Percentiles rank a stretch among this genome's conserved stretches.
phyloP scores from a whole-genome alignment of 2,797 vertebrate genomes.

The Trichosurus vulpecula region DNA sequence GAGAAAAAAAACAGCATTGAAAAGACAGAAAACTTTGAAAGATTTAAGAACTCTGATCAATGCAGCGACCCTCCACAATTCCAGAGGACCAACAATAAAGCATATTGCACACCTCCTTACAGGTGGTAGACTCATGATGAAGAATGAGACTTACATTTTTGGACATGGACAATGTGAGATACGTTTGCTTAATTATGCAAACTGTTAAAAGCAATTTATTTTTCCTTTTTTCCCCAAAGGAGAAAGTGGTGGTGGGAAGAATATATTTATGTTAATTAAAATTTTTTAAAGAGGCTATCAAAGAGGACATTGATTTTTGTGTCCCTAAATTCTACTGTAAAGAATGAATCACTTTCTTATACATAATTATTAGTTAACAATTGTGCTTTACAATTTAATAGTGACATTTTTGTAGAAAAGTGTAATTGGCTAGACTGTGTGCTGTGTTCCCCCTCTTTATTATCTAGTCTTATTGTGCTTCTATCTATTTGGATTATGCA shows the following conservation, averaged over 20 bases:
- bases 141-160: neutral
- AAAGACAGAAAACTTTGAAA: neutral
- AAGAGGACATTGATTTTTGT: neutral
- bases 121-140: neutral
- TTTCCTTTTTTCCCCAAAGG: neutral
- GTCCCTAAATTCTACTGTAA: neutral
- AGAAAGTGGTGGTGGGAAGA: neutral
- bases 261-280: neutral
- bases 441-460: neutral
- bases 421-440: neutral
- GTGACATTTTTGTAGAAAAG: neutral
- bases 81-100: neutral
- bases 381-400: neutral
- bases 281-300: neutral
- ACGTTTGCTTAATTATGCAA: neutral
- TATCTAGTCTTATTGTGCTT: neutral
- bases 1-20: neutral
- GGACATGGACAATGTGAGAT: neutral
- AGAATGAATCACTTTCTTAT: neutral
- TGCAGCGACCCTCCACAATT: neutral
- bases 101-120: neutral
- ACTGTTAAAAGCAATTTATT: neutral
- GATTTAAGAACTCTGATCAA: neutral
- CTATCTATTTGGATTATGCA: neutral
- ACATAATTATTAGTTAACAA: neutral